phyloP scores from a whole-genome alignment of 2,113 vertebrate species.

The Channa argus region DNA sequence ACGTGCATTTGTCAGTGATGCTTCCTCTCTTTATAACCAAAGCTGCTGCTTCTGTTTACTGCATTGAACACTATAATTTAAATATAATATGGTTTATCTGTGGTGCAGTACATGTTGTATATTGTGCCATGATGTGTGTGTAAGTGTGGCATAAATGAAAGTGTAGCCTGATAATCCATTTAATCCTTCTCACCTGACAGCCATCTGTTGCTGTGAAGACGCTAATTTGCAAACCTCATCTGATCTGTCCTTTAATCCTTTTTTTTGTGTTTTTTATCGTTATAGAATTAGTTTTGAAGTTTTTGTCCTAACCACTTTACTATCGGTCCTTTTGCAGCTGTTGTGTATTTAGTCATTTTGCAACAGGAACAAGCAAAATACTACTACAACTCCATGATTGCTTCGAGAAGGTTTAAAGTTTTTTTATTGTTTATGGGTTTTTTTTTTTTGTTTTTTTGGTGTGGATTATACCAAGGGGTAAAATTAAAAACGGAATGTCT shows the following conservation, averaged over 20 bases:
- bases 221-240: not conserved
- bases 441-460: too few relatives aligned
- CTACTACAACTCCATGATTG: not conserved
- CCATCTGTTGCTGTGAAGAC: constrained; percentile 51
- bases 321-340: constrained; percentile 12
- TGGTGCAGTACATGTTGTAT: not conserved
- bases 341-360: constrained; percentile 8
- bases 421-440: too few relatives aligned
- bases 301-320: not conserved
- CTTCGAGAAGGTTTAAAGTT: not conserved
- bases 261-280: too few relatives aligned
- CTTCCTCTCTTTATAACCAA: not conserved
- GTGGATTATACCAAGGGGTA: too few relatives aligned
- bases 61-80: not conserved
- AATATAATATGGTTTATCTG: not conserved
- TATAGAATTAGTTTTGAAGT: too few relatives aligned
- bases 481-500: too few relatives aligned
- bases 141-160: constrained; percentile 34
- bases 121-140: not conserved
- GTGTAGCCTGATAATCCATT: constrained; percentile 26
- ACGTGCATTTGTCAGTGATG: not conserved
- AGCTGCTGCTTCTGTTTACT: not conserved
- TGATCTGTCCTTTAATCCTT: too few relatives aligned
- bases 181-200: constrained; percentile 54
- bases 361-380: not conserved